Conservation (phyloP, 2,797 vertebrate genomes). For the Gallirallus australis region DNA sequence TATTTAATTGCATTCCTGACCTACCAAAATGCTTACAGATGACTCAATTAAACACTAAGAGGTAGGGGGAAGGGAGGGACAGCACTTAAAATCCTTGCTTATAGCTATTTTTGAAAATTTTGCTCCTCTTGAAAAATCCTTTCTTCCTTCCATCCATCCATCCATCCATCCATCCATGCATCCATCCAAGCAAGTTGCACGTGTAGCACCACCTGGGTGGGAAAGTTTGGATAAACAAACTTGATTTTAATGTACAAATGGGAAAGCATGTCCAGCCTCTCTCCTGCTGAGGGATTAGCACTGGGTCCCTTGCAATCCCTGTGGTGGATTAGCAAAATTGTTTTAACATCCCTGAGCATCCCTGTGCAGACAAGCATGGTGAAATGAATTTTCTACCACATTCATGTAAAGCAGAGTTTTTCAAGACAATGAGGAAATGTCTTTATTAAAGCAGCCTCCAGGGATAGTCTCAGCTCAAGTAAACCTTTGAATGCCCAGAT, state of each 20-base stretch:
- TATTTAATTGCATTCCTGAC: slow-evolving; percentile 76
- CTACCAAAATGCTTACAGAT: slow-evolving; percentile 75
- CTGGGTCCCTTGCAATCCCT: background rate
- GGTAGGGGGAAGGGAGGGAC: background rate
- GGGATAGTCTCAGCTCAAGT: background rate
- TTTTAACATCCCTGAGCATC: background rate
- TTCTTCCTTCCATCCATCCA: background rate
- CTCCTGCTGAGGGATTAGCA: background rate
- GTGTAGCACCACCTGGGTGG: background rate
- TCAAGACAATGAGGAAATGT: background rate
- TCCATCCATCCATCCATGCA: background rate
- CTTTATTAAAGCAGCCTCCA: background rate
- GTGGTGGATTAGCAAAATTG: background rate
- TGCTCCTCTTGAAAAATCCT: background rate
- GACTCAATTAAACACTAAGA: slow-evolving; percentile 63
- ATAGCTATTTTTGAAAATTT: background rate
- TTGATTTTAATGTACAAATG: background rate
- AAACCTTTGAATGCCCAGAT: background rate
- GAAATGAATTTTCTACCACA: background rate
- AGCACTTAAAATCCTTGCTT: background rate
- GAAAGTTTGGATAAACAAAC: background rate
- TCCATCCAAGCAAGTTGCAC: background rate
- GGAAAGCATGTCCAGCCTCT: background rate
- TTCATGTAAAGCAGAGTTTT: background rate
- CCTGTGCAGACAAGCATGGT: rapidly evolving